Percentiles rank a stretch among this genome's conserved stretches.
Evolutionary conservation across 2,113 vertebrate genomes (phyloP).

Genomic region (Pituophis catenifer): DNA sequence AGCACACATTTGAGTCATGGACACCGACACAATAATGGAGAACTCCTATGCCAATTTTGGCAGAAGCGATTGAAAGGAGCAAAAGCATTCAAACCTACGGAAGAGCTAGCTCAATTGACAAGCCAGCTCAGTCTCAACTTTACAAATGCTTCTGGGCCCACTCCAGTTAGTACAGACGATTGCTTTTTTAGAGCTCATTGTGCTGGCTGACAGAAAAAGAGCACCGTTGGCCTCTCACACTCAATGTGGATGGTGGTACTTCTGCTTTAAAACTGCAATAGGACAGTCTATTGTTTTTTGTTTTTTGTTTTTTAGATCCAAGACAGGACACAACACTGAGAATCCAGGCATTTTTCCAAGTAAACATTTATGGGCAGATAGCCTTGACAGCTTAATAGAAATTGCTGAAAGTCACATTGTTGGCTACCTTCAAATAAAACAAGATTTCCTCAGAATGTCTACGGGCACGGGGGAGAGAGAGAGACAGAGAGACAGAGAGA

Average conservation of each 20-base stretch:
- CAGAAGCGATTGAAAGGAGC: conserved; percentile 6
- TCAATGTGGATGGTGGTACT: background rate
- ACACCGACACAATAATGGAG: background rate
- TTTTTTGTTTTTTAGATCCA: conserved; percentile 15
- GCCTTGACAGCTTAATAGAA: conserved; percentile 58
- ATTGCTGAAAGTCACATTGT: conserved; percentile 53
- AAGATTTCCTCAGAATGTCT: background rate
- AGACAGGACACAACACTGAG: conserved; percentile 47
- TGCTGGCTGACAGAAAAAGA: conserved; percentile 19
- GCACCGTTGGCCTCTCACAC: conserved; percentile 37
- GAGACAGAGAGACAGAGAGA: too few relatives aligned
- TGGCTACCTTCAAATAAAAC: background rate
- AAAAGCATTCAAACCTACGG: background rate
- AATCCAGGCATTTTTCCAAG: conserved; percentile 58
- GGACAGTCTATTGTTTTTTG: conserved; percentile 27
- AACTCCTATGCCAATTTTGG: background rate
- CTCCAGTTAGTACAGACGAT: conserved; percentile 2
- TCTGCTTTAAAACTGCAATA: conserved; percentile 30
- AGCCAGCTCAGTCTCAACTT: background rate
- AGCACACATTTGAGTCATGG: conserved; percentile 26
- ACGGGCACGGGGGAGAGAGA: background rate
- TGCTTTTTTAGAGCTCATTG: background rate
- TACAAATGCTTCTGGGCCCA: background rate
- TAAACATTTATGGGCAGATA: conserved; percentile 56
- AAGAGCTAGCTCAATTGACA: conserved; percentile 12